These are phyloP conservation scores for Halesus radiatus DNA, from an alignment of 1,140 invertebrate genomes.

Conservation along the genomic window DNA sequence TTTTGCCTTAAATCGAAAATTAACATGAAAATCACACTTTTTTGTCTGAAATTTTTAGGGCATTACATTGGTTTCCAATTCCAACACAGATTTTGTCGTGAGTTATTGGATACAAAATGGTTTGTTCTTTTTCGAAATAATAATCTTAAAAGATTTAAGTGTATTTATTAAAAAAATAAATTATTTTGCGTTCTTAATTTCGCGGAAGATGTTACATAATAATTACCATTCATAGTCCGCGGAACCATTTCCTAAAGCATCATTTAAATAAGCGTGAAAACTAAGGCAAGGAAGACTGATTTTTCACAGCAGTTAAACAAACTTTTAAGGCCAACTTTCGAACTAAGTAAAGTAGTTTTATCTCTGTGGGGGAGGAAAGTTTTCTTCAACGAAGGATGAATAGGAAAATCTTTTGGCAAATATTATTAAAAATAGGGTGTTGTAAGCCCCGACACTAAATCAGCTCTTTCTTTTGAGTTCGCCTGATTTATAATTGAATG, in stretches of 20 bases:
- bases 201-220: too few relatives aligned
- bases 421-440: slow-evolving; percentile 28
- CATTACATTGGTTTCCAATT: too few relatives aligned
- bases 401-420: slow-evolving; percentile 10
- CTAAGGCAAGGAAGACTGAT: not conserved
- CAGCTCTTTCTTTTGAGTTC: slow-evolving; percentile 9
- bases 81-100: too few relatives aligned
- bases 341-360: slow-evolving; percentile 11
- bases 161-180: too few relatives aligned
- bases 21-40: too few relatives aligned
- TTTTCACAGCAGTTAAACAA: slow-evolving; percentile 30
- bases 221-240: not conserved
- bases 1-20: too few relatives aligned
- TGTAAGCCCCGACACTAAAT: slow-evolving; percentile 25
- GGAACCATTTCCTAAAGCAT: not conserved
- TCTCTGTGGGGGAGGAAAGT: not conserved
- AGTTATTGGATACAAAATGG: too few relatives aligned
- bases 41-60: too few relatives aligned
- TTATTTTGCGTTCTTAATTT: too few relatives aligned
- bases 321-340: not conserved
- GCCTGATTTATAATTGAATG: slow-evolving; percentile 10
- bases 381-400: not conserved
- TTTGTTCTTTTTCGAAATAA: too few relatives aligned
- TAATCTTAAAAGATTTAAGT: too few relatives aligned
- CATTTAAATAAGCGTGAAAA: slow-evolving; percentile 5